Base-by-base conservation (phyloP, 2,888 invertebrate genomes). In the Chrysolina americana region DNA sequence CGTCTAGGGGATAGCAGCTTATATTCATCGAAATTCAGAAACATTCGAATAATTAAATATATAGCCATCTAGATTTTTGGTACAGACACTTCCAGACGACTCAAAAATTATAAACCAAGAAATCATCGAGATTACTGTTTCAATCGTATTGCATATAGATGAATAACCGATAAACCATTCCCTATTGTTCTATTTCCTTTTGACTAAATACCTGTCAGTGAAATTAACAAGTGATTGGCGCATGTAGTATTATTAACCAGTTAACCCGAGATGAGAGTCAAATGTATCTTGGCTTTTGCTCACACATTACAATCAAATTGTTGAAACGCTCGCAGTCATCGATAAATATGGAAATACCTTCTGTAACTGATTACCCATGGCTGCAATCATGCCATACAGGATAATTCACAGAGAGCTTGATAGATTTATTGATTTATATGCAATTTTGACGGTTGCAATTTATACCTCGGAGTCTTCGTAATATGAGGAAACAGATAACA, bases 321-420 rank as follows among this genome's bases (percentile, higher is more conserved):
- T 13, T 15, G 23, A 23, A 59, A 59, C 28, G 28, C 15, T 13
- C n/a, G 15, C 59, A 28, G 59, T 28, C 28, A 28, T 28, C 59
- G 23, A 28, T 59, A n/a, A 28, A 59, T 23, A 59, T 23, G 28
- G n/a, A 59, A 59, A 59, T 59, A 59, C 59, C 11, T 23, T 23
- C 11, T 23, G n/a, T 23, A 15, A 28, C n/a, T 59, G 2, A 28
- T 13, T 59, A 59, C 10, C 23, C 13, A 1, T 13, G 59, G 59
- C 28, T 59, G 23, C 59, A 59, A 59, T 3, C 28, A 21, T 19
- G 47, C 15, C 15, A 1, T 48, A 48, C 47, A 21, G 19, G 50
- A 9, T 19, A 53, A 53, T 53, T 53, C 50, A 53, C 17, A 53
- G 17, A 10, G 19, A 19, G 50, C 11, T 44, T 19, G 50, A 53